Evolutionary conservation across 2,888 invertebrate species (phyloP).

Genomic region (Eustalomyia histrio): DNA sequence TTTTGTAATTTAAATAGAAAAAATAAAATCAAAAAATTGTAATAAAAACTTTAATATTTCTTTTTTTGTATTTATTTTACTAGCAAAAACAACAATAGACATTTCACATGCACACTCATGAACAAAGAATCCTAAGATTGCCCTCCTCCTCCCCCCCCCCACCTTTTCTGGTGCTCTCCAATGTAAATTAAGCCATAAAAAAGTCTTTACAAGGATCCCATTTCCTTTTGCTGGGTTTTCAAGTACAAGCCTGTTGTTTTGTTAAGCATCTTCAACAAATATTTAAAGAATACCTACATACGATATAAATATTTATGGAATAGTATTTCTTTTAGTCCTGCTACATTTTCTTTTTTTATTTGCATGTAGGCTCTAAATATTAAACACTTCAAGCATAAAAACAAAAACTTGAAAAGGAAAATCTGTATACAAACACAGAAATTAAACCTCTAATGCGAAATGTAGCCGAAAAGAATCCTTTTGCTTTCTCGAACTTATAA

Average conservation of each 20-base stretch:
- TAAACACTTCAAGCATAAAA: constrained; percentile 54
- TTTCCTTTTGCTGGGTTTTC: constrained; percentile 39
- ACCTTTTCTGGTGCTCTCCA: neutral
- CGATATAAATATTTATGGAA: neutral
- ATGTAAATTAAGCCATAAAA: constrained; percentile 52
- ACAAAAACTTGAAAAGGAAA: constrained; percentile 40
- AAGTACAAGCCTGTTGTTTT: constrained; percentile 54
- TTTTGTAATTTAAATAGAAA: neutral
- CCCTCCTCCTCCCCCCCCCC: too few species aligned
- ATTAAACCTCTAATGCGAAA: too few species aligned
- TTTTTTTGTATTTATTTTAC: neutral
- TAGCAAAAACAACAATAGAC: neutral
- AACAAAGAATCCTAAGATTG: neutral
- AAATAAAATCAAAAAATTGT: neutral
- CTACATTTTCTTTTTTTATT: constrained; percentile 24
- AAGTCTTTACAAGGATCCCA: constrained; percentile 31
- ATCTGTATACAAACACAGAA: neutral
- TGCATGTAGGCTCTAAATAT: constrained; percentile 58
- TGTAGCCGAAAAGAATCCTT: too few species aligned
- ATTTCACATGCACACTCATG: neutral
- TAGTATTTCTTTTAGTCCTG: constrained; percentile 3
- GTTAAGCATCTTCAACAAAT: constrained; percentile 43
- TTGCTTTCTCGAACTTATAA: too few species aligned
- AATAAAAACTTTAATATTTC: constrained; percentile 4
- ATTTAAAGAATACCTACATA: constrained; percentile 24